A percentile compares a stretch with the other conserved stretches of the same genome.
These are phyloP conservation scores for Drosophila eohydei DNA, from an alignment of 2,888 invertebrate species.

Conservation along the genomic window DNA sequence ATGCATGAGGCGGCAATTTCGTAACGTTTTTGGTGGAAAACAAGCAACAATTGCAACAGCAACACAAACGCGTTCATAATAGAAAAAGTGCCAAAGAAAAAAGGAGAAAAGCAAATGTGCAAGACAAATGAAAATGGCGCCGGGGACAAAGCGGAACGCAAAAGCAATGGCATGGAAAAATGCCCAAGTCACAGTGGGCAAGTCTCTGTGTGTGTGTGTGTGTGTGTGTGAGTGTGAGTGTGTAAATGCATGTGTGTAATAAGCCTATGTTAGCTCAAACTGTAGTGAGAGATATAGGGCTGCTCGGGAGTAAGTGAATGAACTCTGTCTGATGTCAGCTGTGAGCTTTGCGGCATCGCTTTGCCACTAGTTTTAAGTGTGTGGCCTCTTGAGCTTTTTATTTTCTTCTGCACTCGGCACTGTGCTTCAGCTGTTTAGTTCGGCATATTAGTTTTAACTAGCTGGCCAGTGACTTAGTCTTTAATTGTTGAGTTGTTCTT, in stretches of 20 bases:
- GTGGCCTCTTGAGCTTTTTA: constrained; percentile 20
- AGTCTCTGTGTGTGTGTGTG: constrained; percentile 16
- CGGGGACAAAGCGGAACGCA: neutral
- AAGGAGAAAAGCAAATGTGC: constrained; percentile 51
- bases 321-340: constrained; percentile 38
- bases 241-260: constrained; percentile 54
- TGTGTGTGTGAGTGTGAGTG: constrained; percentile 3
- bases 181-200: constrained; percentile 48
- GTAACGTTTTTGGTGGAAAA: constrained; percentile 48
- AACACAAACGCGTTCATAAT: constrained; percentile 43
- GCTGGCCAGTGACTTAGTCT: neutral
- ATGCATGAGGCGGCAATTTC: constrained; percentile 77
- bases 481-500: too few species aligned
- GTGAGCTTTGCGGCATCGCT: constrained; percentile 29
- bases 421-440: constrained; percentile 33
- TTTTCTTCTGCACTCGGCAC: constrained; percentile 19
- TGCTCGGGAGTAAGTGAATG: constrained; percentile 38
- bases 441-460: constrained; percentile 30
- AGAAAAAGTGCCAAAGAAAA: constrained; percentile 48
- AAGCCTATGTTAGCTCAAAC: constrained; percentile 19
- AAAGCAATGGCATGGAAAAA: constrained; percentile 62
- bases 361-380: constrained; percentile 38
- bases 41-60: constrained; percentile 35
- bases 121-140: constrained; percentile 52
- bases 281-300: neutral